Conservation (phyloP, 2,797 vertebrate species). For the Oophaga sylvatica region DNA sequence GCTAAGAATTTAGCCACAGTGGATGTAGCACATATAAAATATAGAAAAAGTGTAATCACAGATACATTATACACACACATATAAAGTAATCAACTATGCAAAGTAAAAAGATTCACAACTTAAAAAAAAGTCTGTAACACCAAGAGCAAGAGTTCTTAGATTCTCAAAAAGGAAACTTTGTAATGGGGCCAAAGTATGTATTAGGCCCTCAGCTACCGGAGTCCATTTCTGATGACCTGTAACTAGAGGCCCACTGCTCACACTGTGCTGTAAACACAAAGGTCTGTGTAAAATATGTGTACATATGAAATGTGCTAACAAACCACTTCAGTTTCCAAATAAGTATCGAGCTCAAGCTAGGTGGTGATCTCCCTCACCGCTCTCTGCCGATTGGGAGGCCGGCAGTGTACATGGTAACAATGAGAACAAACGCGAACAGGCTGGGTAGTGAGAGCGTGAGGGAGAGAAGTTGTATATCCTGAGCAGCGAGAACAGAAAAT, state of each 20-base stretch:
- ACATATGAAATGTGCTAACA: conserved; percentile 21
- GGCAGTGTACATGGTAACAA: conserved; percentile 69
- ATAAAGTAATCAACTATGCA: neutral
- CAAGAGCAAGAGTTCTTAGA: neutral
- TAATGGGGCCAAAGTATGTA: neutral
- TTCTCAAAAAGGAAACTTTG: neutral
- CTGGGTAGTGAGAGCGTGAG: conserved; percentile 64
- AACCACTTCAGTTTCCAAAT: neutral
- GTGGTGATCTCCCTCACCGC: neutral
- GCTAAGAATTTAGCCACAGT: neutral
- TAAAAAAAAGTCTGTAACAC: neutral
- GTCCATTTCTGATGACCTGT: neutral
- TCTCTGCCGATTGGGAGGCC: neutral
- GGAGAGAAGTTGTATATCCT: conserved; percentile 61
- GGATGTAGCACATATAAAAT: neutral
- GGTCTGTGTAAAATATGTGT: neutral
- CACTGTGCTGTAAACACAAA: neutral
- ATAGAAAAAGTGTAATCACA: neutral
- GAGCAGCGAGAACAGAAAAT: conserved; percentile 77
- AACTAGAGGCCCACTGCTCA: neutral
- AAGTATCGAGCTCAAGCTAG: neutral
- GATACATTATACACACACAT: neutral
- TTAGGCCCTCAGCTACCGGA: neutral
- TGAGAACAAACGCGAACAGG: conserved; percentile 70
- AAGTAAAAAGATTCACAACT: neutral